Evolutionary conservation across 2,797 vertebrate species (phyloP).

Genomic region (Epinephelus awoara): DNA sequence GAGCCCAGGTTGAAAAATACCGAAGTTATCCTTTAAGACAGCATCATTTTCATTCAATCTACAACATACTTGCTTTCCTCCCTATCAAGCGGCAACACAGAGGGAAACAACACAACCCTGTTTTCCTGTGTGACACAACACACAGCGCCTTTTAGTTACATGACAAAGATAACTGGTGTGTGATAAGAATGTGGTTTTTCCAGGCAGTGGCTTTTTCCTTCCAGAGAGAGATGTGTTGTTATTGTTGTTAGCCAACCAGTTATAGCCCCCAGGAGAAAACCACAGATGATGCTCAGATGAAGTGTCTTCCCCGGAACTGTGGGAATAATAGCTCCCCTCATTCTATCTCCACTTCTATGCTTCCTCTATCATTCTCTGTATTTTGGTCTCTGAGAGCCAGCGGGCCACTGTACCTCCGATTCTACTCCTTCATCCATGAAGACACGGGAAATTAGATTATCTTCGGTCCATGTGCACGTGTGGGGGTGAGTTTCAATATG

Average conservation of each 20-base stretch:
- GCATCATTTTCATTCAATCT: background rate
- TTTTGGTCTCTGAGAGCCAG: conserved; percentile 57
- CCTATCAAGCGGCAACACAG: conserved; percentile 8
- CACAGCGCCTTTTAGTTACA: conserved; percentile 47
- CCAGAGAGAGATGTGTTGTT: conserved; percentile 71
- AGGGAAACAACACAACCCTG: conserved; percentile 11
- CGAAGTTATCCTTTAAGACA: background rate
- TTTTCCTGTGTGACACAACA: conserved; percentile 35
- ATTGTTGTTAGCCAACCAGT: conserved; percentile 73
- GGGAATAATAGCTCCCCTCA: conserved; percentile 64
- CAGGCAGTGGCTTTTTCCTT: conserved; percentile 49
- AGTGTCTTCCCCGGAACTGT: conserved; percentile 69
- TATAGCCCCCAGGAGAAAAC: conserved; percentile 73
- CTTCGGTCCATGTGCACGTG: conserved; percentile 24
- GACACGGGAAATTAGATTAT: conserved; percentile 66
- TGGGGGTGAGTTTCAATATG: conserved; percentile 35
- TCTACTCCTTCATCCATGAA: conserved; percentile 63
- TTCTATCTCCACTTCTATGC: conserved; percentile 51
- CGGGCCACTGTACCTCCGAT: conserved; percentile 52
- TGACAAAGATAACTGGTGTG: conserved; percentile 56
- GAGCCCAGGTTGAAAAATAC: too few relatives aligned
- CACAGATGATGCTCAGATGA: conserved; percentile 71
- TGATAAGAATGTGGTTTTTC: conserved; percentile 53
- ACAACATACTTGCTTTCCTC: background rate
- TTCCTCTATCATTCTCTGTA: conserved; percentile 49